Evolutionary conservation across 2,888 invertebrate genomes (phyloP).

Genomic region (Lingula anatina): DNA sequence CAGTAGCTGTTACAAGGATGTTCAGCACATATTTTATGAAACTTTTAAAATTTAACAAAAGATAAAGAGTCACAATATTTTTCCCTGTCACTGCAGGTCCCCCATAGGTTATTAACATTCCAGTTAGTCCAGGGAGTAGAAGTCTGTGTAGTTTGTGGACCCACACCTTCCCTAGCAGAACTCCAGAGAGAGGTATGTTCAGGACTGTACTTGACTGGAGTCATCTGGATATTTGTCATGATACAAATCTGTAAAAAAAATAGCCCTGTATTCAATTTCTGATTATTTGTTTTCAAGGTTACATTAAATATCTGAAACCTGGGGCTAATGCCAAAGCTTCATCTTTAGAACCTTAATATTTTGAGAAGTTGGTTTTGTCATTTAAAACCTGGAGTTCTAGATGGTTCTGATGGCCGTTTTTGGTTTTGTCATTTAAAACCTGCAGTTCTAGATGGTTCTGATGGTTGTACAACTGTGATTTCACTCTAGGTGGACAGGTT

Average conservation of each 20-base stretch:
- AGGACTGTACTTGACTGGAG: not conserved
- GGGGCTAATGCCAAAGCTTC: no score
- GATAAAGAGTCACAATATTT: not conserved
- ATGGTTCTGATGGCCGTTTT: not conserved
- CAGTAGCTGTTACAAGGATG: not conserved
- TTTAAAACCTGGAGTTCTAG: not conserved
- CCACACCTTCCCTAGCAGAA: slow-evolving; percentile 71
- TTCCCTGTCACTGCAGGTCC: slow-evolving; percentile 60
- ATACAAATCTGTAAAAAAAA: not conserved
- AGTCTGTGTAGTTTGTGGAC: slow-evolving; percentile 79
- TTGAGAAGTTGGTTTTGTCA: not conserved
- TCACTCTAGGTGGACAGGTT: slow-evolving; percentile 55
- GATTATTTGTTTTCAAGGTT: not conserved
- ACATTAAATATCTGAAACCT: no score
- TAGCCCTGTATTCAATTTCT: not conserved
- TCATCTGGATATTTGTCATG: not conserved
- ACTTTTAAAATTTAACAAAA: not conserved
- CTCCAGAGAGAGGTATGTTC: slow-evolving; percentile 67
- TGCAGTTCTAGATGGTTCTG: not conserved
- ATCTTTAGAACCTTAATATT: not conserved
- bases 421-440: not conserved
- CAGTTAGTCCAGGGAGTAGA: slow-evolving; percentile 73
- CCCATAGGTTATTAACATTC: slow-evolving; percentile 80
- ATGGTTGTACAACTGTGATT: slow-evolving; percentile 3
- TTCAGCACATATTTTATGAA: not conserved